A percentile compares a stretch with the other conserved stretches of the same genome.
Conservation (phyloP, 2,797 vertebrate genomes). For the Anomalospiza imberbis region DNA sequence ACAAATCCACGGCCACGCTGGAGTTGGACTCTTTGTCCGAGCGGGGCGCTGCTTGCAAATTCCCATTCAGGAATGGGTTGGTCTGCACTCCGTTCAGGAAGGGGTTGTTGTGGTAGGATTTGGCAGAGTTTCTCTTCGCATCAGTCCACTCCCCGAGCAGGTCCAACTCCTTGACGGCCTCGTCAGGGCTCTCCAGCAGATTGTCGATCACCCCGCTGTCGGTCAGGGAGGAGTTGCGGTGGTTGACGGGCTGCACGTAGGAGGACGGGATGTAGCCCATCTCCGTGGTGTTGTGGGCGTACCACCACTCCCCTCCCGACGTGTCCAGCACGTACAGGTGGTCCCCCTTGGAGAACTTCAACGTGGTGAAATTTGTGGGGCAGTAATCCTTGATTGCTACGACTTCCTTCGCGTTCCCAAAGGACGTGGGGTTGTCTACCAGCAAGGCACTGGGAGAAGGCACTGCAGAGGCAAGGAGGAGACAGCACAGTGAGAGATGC, state of each 20-base stretch:
- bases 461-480: conserved; percentile 77
- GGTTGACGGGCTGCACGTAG: conserved; percentile 87
- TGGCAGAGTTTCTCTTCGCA: conserved; percentile 59
- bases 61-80: conserved; percentile 84
- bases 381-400: conserved; percentile 95
- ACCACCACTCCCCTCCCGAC: conserved; percentile 97
- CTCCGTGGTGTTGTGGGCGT: conserved; percentile 95
- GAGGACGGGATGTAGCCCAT: conserved; percentile 98
- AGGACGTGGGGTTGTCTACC: conserved; percentile 81
- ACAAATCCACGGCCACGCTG: conserved; percentile 77
- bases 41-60: conserved; percentile 47
- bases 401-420: conserved; percentile 89
- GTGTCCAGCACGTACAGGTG: conserved; percentile 92
- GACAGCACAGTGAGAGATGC: background rate
- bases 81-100: conserved; percentile 82
- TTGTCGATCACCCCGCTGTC: conserved; percentile 95
- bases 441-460: conserved; percentile 96
- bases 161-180: conserved; percentile 85
- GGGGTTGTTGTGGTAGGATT: conserved; percentile 77
- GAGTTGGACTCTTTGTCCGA: conserved; percentile 63
- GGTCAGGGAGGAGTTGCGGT: conserved; percentile 86
- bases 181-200: conserved; percentile 84
- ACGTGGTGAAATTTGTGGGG: conserved; percentile 92
- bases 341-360: conserved; percentile 95
- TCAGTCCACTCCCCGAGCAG: conserved; percentile 83